Conservation (phyloP, 2,113 vertebrate genomes). For the Trachemys scripta region DNA sequence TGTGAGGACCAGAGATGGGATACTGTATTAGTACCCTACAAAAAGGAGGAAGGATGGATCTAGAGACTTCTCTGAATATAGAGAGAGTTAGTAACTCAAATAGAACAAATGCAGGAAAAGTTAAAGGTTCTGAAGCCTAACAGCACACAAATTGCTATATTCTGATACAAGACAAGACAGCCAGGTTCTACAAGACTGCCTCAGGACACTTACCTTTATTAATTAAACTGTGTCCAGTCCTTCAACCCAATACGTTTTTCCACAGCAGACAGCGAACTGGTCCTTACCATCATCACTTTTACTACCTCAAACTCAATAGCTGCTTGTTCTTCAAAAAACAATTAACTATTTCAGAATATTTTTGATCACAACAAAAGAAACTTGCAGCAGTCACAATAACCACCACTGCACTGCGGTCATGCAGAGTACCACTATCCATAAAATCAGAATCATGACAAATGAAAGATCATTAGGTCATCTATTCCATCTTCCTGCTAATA, state of each 20-base stretch:
- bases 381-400: background rate
- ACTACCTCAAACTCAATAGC: background rate
- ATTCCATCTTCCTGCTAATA: background rate
- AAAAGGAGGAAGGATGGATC: background rate
- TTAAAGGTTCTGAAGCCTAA: background rate
- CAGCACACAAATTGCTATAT: background rate
- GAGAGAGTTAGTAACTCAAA: background rate
- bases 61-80: background rate
- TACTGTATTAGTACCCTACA: rapidly evolving
- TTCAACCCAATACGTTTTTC: background rate
- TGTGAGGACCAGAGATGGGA: background rate
- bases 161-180: background rate
- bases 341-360: background rate
- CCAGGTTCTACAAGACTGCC: background rate
- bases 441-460: background rate
- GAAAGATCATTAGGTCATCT: rapidly evolving
- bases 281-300: background rate
- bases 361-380: background rate
- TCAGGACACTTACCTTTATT: background rate
- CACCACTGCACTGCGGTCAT: background rate
- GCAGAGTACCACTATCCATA: background rate
- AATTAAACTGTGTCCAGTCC: background rate
- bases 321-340: background rate
- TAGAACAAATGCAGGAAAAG: background rate
- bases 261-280: background rate